Evolutionary conservation across 2,797 vertebrate genomes (phyloP), one percentile per base, ranked within the genome.

Genomic region (Phylloscopus collybita): DNA sequence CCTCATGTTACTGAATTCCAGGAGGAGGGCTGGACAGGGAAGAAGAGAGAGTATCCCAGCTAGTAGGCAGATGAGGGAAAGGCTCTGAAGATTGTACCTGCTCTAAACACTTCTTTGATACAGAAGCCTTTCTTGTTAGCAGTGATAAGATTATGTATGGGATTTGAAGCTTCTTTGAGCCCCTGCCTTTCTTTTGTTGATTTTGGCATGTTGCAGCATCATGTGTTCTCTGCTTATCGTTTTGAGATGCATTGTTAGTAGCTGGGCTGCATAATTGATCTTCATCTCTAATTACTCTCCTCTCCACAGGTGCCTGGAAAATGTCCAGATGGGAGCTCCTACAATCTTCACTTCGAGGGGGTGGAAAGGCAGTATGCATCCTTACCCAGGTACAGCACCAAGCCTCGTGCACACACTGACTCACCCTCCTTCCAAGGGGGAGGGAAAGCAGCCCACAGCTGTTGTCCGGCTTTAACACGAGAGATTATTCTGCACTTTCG

Each of bases 311-410:
- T 98, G 96, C 96, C 98, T 94, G 98, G 96, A 97, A 98, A 98
- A 98, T 98, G 97, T 95, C 96, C 98, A 80, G 98, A 99, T 86
- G 98, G 98, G 32, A 98, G 97, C 27, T 62, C 97, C 22, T 98
- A 98, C 75, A 96, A 5, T 75, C 97, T 98, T 13, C 98, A 98
- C 27, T 99, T 98, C 12, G 99, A 99, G 94, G 98, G 98, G 59
- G 96, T 99, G 97, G 99, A 99, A 91, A 98, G 98, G 45, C 99
- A 99, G 93, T 99, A 99, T 9, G 98, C 99, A 38, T 99, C 99
- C 66, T 96, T 99, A 95, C 99, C 99, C 97, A 99, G 99, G 99
- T 99, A 98, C 16, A 3, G 69, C 69, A 29, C 20, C 3, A 1
- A 87, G 60, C 69, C 73, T 74, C 45, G 5, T 27, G 65, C 57